Evolutionary conservation across 2,888 invertebrate species (phyloP), one percentile per base, ranked within the genome.

Genomic region (Cantharis rufa): DNA sequence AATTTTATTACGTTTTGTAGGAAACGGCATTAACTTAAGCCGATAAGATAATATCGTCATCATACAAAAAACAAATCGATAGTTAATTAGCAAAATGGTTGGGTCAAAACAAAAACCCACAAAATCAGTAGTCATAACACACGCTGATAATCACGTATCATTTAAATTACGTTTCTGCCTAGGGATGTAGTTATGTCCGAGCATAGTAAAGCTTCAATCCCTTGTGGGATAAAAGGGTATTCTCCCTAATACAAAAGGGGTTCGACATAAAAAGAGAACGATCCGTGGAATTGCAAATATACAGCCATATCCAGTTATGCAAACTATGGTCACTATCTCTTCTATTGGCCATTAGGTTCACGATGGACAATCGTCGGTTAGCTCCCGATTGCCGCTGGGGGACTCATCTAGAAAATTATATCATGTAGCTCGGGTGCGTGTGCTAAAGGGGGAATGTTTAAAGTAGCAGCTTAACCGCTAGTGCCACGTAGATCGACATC

Each of bases 301-400:
- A 84, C 83, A 83, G 84, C 85, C 83, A 85, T 85, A 84, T 84
- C 83, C 84, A 83, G 86, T 87, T 87, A 87, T 87, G 87, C 87
- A 87, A 87, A 87, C 86, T 86, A 86, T 84, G 85, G 84, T 84
- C 82, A 84, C 85, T 86, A 86, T 86, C 86, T 86, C 85, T 84
- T 83, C 82, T 84, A 86, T 86, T 84, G 86, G 84, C 85, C 85
- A 84, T 86, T 86, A 84, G 83, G 82, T 82, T 81, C 81, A 84
- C 84, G 85, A 86, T 86, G 86, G 86, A 86, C 86, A 86, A 86
- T 87, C 85, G 86, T 84, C 86, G 86, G 86, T 85, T 85, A 85
- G 85, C 83, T 84, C 81, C 80, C 83, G 84, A 86, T 84, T 83
- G 85, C 81, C 84, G 82, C 82, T 83, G 79, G 81, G 86, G 87